phyloP scores from a whole-genome alignment of 2,113 vertebrate species.

The Cynoglossus semilaevis region DNA sequence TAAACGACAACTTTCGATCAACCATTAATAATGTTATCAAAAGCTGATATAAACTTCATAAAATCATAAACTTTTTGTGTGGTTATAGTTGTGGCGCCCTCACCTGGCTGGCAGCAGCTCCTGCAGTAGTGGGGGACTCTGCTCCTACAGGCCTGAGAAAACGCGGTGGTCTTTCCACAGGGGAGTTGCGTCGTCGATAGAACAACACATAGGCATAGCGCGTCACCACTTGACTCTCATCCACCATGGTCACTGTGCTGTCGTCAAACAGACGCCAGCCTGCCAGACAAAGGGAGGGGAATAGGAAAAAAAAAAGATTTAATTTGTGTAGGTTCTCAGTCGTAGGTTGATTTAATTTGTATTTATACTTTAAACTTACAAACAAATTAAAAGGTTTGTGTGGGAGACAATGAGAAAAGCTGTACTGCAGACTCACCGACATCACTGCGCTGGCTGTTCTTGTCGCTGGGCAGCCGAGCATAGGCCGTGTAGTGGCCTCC shows the following conservation, averaged over 20 bases:
- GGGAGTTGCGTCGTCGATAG: slow-evolving; percentile 94
- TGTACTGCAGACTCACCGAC: slow-evolving; percentile 81
- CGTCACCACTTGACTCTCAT: slow-evolving; percentile 96
- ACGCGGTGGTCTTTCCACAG: slow-evolving; percentile 89
- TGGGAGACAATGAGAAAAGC: background rate
- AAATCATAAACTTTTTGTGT: background rate
- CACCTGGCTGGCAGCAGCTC: slow-evolving; percentile 92
- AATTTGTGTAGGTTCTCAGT: too few relatives aligned
- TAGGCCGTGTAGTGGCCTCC: slow-evolving; percentile 98
- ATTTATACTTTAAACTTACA: too few relatives aligned
- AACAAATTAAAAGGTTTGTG: too few relatives aligned
- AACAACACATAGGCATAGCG: slow-evolving; percentile 97
- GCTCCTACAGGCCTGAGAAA: slow-evolving; percentile 73
- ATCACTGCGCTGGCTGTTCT: slow-evolving; percentile 97
- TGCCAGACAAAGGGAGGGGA: slow-evolving; percentile 44
- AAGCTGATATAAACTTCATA: too few relatives aligned
- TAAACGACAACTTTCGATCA: too few relatives aligned
- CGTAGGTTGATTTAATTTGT: too few relatives aligned
- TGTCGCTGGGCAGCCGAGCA: slow-evolving; percentile 90
- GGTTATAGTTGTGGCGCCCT: slow-evolving; percentile 54
- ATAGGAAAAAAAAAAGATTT: too few relatives aligned
- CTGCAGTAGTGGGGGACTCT: slow-evolving; percentile 77
- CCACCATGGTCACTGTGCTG: slow-evolving; percentile 95
- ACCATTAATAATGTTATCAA: too few relatives aligned
- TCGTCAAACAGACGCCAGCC: slow-evolving; percentile 98